Evolutionary conservation across 2,888 invertebrate species (phyloP).

Genomic region (Phrixothrix hirtus): DNA sequence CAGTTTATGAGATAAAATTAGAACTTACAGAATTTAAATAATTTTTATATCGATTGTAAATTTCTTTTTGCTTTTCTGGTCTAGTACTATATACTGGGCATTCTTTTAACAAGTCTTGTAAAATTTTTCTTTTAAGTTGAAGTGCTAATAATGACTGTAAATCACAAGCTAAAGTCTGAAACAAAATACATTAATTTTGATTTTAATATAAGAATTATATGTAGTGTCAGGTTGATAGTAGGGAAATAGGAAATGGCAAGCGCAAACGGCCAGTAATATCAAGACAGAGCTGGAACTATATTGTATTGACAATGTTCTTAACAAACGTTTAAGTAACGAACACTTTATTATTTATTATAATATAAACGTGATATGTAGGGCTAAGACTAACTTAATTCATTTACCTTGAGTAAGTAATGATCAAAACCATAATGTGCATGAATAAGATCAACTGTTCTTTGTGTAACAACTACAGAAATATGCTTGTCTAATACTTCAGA

Average conservation of each 20-base stretch:
- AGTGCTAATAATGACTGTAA: conserved; percentile 83
- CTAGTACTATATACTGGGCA: conserved; percentile 70
- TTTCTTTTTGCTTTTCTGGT: conserved; percentile 67
- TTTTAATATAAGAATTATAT: neutral
- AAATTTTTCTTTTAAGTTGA: conserved; percentile 82
- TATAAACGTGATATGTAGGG: neutral
- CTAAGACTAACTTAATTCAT: neutral
- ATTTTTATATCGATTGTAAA: conserved; percentile 78
- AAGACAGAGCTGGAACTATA: too few species aligned
- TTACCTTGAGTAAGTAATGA: conserved; percentile 86
- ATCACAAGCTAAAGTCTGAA: conserved; percentile 87
- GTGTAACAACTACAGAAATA: conserved; percentile 81
- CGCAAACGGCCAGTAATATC: too few species aligned
- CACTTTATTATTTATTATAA: too few species aligned
- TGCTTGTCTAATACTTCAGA: conserved; percentile 88
- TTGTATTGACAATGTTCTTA: too few species aligned
- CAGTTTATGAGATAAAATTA: neutral
- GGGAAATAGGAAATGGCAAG: too few species aligned
- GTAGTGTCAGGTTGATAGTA: too few species aligned
- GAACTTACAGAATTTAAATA: conserved; percentile 79
- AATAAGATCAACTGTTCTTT: conserved; percentile 80
- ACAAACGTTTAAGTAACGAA: too few species aligned
- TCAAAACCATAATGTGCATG: conserved; percentile 93
- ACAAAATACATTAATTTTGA: conserved; percentile 37
- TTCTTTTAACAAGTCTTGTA: conserved; percentile 70